A percentile compares a stretch with the other conserved stretches of the same genome.
Conservation (phyloP, 2,797 vertebrate species). For the Phyllotis vaccarum region DNA sequence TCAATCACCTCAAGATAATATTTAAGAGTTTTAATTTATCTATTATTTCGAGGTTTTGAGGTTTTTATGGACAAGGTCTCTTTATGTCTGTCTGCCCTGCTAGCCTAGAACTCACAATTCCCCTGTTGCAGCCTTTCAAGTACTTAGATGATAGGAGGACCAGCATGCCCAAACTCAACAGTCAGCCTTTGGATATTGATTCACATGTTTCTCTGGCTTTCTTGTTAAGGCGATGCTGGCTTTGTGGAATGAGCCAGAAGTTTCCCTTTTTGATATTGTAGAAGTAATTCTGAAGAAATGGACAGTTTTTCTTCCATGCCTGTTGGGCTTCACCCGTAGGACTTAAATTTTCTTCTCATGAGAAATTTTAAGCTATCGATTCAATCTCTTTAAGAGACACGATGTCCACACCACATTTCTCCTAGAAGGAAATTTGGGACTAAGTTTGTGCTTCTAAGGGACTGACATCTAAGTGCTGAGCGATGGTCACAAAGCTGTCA, state of each 20-base stretch:
- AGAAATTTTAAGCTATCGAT: conserved; percentile 43
- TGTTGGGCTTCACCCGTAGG: background rate
- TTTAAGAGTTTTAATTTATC: background rate
- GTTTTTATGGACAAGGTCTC: background rate
- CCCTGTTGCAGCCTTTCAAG: background rate
- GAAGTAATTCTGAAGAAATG: conserved; percentile 10
- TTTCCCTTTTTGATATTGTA: background rate
- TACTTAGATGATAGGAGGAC: background rate
- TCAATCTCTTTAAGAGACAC: background rate
- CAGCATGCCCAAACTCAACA: background rate
- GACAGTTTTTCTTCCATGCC: conserved; percentile 26
- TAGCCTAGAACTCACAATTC: background rate
- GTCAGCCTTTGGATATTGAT: background rate
- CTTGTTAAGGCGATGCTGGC: background rate
- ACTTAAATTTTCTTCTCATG: conserved; percentile 16
- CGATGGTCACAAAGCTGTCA: background rate
- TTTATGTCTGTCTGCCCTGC: background rate
- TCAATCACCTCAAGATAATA: conserved; percentile 11
- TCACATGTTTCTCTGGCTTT: background rate
- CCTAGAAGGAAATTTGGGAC: background rate
- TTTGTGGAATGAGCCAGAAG: background rate
- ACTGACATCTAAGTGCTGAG: background rate
- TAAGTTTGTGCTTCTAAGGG: background rate
- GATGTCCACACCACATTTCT: conserved; percentile 4
- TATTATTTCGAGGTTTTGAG: background rate